Base-by-base conservation (phyloP, 2,888 invertebrate genomes). In the Troides aeacus region DNA sequence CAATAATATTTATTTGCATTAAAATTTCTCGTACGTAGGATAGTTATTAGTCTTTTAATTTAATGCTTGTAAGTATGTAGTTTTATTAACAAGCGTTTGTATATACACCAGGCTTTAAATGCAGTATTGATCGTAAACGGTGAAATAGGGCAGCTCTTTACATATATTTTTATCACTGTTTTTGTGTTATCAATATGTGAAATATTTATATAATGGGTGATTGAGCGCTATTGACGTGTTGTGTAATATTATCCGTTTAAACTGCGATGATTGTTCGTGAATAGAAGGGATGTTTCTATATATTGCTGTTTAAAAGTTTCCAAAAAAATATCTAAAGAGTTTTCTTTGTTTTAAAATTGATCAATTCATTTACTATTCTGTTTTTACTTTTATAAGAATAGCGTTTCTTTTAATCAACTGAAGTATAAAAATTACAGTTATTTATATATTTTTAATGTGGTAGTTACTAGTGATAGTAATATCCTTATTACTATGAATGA, bases 41-140 rank as follows among this genome's bases (percentile, higher is more conserved):
- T 65, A 65, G 21, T 58, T 58, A 65, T 10, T 23, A 23, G 2
- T 23, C 30, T 65, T 1, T 18, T 24, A 58, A 18, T 53, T n/a
- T 53, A 53, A 18, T 53, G 17, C 53, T 53, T 15, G 53, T 53
- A 53, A 39, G 39, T 39, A 39, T 39, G 53, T 53, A 53, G 1
- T 18, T 17, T 17, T 53, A 17, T 3, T 18, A 53, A 53, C 6
- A 6, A 53, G 24, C 30, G 24, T 53, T 50, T n/a, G 42, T 62
- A 56, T 59, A 62, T 57, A 46, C 68, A 57, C 50, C 30, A 60
- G 36, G 61, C 18, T 53, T 59, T 17, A n/a, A 39, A 69, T 75
- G 76, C 75, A 75, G 59, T 77, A 77, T 77, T 73, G 77, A 77
- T 77, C 77, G 71, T 61, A 72, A 74, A 72, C 65, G 71, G 71